A percentile compares a stretch with the other conserved stretches of the same genome.
These are phyloP conservation scores for Druceiella hillmani DNA, from an alignment of 2,888 invertebrate genomes.

Conservation along the genomic window DNA sequence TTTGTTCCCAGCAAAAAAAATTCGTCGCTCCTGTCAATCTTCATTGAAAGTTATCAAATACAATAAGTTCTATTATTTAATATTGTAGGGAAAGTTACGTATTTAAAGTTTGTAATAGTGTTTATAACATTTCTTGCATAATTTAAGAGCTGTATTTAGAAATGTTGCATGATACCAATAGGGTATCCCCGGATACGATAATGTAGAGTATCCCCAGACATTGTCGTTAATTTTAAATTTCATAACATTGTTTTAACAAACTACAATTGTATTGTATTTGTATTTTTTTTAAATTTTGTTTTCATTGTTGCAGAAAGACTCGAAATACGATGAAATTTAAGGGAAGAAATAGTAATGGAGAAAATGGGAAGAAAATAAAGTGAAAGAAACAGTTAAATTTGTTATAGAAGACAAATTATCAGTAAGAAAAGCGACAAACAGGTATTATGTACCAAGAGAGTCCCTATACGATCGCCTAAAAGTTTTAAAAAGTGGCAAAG, in stretches of 20 bases:
- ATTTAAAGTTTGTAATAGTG: constrained; percentile 3
- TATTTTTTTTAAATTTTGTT: constrained; percentile 1
- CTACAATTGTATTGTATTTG: no score
- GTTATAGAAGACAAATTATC: constrained; percentile 6
- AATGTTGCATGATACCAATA: constrained; percentile 1
- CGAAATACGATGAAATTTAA: constrained; percentile 9
- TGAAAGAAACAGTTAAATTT: constrained; percentile 5
- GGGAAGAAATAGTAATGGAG: constrained; percentile 4
- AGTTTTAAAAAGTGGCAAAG: constrained; percentile 5
- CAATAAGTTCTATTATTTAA: not conserved
- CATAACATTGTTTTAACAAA: not conserved
- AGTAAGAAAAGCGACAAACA: constrained; percentile 7
- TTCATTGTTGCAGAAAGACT: not conserved
- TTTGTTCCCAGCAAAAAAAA: constrained; percentile 4
- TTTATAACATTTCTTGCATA: constrained; percentile 1
- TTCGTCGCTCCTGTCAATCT: constrained; percentile 3
- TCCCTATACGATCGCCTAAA: constrained; percentile 7
- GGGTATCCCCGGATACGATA: constrained; percentile 3
- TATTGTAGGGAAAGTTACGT: no score
- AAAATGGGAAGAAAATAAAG: constrained; percentile 8
- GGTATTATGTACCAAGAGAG: constrained; percentile 8
- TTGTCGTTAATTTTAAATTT: constrained; percentile 1
- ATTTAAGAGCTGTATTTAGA: not conserved
- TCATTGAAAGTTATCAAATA: not conserved
- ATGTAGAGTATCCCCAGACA: constrained; percentile 1